These are phyloP conservation scores for Microcebus griseorufus DNA, from an alignment of 2,113 vertebrate genomes.

Conservation along the genomic window DNA sequence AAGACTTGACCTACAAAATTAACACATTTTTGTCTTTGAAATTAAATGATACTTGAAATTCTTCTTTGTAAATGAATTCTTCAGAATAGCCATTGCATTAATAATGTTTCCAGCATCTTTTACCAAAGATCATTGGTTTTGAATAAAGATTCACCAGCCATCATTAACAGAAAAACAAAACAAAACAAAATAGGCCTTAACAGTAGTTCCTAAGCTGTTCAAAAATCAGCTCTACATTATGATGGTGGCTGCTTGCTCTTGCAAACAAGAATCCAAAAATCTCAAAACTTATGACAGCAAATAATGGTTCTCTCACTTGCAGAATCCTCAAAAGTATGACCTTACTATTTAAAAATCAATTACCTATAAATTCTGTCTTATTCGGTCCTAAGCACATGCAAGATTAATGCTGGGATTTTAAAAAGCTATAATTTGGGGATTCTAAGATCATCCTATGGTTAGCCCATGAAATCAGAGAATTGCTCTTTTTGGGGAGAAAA, in stretches of 20 bases:
- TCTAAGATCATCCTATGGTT: constrained; percentile 36
- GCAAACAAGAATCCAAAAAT: background rate
- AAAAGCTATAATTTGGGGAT: constrained; percentile 25
- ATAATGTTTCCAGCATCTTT: background rate
- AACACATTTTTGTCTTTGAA: constrained; percentile 43
- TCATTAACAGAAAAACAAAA: background rate
- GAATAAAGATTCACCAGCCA: constrained; percentile 54
- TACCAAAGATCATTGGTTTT: constrained; percentile 16
- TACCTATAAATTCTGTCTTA: background rate
- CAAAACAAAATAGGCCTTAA: no score
- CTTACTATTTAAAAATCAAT: background rate
- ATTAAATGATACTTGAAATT: constrained; percentile 43
- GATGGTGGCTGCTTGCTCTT: background rate
- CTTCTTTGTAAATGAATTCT: constrained; percentile 40
- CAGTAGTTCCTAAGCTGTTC: background rate
- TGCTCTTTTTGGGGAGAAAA: constrained; percentile 8
- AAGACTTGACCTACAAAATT: constrained; percentile 26
- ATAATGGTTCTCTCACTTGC: background rate
- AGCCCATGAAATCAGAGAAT: background rate
- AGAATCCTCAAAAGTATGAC: background rate
- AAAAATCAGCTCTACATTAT: background rate
- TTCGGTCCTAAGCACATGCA: background rate
- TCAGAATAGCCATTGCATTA: constrained; percentile 19
- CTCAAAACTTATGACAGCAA: background rate
- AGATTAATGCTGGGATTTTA: constrained; percentile 11